These are phyloP conservation scores for Python bivittatus DNA, from an alignment of 2,113 vertebrate genomes.

Conservation along the genomic window DNA sequence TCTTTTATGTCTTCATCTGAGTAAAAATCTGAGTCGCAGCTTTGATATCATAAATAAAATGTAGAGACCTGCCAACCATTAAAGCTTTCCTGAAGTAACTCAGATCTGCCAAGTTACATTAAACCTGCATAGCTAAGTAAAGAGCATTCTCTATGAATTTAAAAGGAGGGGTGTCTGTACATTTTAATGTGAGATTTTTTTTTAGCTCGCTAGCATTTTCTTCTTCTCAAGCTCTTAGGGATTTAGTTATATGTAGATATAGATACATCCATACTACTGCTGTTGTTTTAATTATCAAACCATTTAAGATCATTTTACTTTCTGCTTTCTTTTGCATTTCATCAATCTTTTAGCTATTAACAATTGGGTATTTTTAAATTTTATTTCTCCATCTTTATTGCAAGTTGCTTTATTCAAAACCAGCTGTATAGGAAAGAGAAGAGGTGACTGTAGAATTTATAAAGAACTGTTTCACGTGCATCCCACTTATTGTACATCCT, in stretches of 20 bases:
- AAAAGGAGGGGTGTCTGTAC: conserved; percentile 69
- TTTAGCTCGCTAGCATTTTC: conserved; percentile 55
- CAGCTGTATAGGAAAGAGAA: background rate
- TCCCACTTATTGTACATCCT: background rate
- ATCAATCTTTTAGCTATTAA: too few species aligned
- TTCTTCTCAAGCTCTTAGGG: background rate
- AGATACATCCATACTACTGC: conserved; percentile 44
- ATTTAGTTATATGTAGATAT: background rate
- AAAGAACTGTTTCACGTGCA: background rate
- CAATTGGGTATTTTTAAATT: conserved; percentile 37
- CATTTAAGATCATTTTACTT: conserved; percentile 51
- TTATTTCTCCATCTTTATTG: conserved; percentile 24
- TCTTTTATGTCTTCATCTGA: conserved; percentile 94
- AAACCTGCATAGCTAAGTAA: conserved; percentile 82
- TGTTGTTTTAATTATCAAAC: conserved; percentile 73
- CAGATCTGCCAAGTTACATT: conserved; percentile 84
- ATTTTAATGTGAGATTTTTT: conserved; percentile 63
- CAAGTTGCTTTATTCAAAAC: conserved; percentile 9
- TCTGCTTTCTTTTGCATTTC: conserved; percentile 61
- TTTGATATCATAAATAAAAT: conserved; percentile 97
- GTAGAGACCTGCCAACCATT: conserved; percentile 89
- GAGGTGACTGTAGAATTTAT: background rate
- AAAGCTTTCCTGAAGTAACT: conserved; percentile 81
- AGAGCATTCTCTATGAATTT: conserved; percentile 84
- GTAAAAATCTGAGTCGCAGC: conserved; percentile 91